Percentiles rank a stretch among this genome's conserved stretches.
These are phyloP conservation scores for Lonchura striata DNA, from an alignment of 2,113 vertebrate species.

Conservation along the genomic window DNA sequence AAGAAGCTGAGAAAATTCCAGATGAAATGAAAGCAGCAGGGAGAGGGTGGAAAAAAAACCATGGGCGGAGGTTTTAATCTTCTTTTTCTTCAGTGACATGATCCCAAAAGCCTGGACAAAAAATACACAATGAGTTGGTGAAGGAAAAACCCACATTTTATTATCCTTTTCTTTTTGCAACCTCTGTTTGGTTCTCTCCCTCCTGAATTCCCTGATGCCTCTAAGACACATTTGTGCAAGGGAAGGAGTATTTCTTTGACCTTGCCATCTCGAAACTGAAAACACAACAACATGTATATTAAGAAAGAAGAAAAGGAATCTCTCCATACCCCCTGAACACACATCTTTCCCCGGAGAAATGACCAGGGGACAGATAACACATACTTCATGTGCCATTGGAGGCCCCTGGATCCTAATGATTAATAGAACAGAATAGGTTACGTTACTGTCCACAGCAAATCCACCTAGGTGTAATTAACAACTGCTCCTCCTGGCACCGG, in stretches of 20 bases:
- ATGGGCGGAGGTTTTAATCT: neutral
- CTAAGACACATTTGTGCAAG: slow-evolving; percentile 46
- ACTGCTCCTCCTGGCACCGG: neutral
- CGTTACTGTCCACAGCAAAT: neutral
- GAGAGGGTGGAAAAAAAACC: neutral
- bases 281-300: slow-evolving; percentile 52
- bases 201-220: neutral
- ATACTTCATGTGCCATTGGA: slow-evolving; percentile 32
- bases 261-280: slow-evolving; percentile 42
- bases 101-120: neutral
- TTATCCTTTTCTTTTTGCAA: neutral
- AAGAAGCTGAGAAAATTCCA: neutral
- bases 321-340: neutral
- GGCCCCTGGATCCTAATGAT: neutral
- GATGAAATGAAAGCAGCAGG: neutral
- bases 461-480: slow-evolving; percentile 30
- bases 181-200: neutral
- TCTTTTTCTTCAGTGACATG: neutral
- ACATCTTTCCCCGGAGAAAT: slow-evolving; percentile 24
- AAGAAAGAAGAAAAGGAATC: slow-evolving; percentile 45
- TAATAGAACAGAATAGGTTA: slow-evolving; percentile 14
- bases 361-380: neutral
- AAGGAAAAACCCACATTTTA: neutral
- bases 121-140: neutral
- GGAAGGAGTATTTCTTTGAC: slow-evolving; percentile 57